These are phyloP conservation scores for Dryobates pubescens DNA, from an alignment of 2,797 vertebrate species.

Conservation along the genomic window DNA sequence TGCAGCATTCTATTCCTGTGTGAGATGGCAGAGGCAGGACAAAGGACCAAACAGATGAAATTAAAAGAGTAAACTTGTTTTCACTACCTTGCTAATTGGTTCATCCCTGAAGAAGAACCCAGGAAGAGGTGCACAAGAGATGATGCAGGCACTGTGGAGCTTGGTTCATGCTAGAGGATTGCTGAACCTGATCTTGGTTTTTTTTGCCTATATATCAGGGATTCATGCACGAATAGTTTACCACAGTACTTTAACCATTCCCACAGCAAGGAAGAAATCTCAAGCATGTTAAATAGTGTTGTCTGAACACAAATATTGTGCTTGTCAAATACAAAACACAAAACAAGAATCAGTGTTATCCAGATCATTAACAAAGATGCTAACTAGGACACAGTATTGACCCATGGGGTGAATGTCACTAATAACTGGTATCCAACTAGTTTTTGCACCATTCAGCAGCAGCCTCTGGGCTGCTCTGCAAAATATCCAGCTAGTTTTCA, in stretches of 20 bases:
- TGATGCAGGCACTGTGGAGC: background rate
- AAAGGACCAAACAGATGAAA: background rate
- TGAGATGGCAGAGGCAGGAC: background rate
- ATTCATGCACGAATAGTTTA: too few relatives aligned
- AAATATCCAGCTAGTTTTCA: background rate
- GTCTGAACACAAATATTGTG: too few relatives aligned
- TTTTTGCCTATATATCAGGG: too few relatives aligned
- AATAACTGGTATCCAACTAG: background rate
- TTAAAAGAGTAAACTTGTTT: background rate
- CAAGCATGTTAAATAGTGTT: too few relatives aligned
- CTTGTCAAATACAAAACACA: too few relatives aligned
- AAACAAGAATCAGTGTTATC: too few relatives aligned
- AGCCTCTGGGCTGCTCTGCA: background rate
- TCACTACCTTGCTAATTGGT: background rate
- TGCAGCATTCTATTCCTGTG: background rate
- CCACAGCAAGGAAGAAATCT: too few relatives aligned
- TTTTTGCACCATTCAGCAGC: background rate
- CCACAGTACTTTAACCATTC: too few relatives aligned
- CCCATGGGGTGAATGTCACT: background rate
- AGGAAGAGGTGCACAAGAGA: background rate
- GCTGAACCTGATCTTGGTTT: background rate
- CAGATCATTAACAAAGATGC: background rate
- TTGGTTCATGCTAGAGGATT: background rate
- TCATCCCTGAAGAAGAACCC: background rate
- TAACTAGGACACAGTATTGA: background rate